Evolutionary conservation across 2,113 vertebrate species (phyloP), one percentile per base, ranked within the genome.

Genomic region (Dolichallabes microphthalmus): DNA sequence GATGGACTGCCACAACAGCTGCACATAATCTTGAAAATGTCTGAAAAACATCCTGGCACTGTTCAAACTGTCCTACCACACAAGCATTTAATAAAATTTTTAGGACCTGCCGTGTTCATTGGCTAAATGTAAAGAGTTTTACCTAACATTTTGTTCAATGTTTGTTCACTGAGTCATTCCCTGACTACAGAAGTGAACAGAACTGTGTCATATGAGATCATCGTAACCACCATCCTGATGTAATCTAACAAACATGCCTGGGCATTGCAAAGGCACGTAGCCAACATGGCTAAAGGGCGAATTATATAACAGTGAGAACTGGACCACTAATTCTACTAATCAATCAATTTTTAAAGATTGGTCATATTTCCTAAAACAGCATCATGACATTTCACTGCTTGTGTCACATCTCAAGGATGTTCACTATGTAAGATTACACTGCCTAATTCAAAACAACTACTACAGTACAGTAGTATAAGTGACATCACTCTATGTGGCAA

Each of bases 141-240:
- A 57, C n/a, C 55, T 55, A 61, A 73, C 35, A 82, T 25, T 76
- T 25, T 60, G 39, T 45, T 66, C 0, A 52, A 76, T 32, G 83
- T 45, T 20, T 63, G 77, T 45, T 45, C 27, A 55, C 25, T 57
- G 39, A 88, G 57, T 88, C 81, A 86, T 64, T 58, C 50, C 52
- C 10, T 75, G 22, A 86, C 14, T 86, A 84, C 76, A 84, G 32
- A 86, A 60, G 75, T 86, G 83, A 86, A 55, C 58, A 73, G n/a
- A 80, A 80, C 68, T 61, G 32, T 81, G 81, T 66, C 84, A 81
- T 53, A 80, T 60, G 20, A 83, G 55, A 81, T 85, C 84, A 83
- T 50, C 60, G 3, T 14, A 50, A 85, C 80, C 39, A 78, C 32
- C 32, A 85, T 25, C 25, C 64, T 79, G 83, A 79, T 73, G 84